These are phyloP conservation scores for Drosophila mauritiana DNA, from an alignment of 1,140 invertebrate species.

Conservation along the genomic window DNA sequence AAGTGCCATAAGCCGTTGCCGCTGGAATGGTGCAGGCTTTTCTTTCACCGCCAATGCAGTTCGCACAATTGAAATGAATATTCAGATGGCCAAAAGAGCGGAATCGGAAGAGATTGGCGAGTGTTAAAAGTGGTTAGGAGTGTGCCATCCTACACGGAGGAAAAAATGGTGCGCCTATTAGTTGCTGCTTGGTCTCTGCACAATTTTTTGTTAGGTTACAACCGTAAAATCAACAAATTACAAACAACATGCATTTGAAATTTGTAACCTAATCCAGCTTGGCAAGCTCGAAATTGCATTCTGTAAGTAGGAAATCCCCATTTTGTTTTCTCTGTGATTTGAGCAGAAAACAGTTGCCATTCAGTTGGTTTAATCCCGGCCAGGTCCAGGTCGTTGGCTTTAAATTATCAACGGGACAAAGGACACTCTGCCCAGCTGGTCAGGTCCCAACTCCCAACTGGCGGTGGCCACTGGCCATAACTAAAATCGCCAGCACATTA, in stretches of 20 bases:
- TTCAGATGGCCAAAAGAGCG: constrained; percentile 24
- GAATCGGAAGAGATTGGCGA: constrained; percentile 4
- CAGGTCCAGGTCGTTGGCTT: constrained; percentile 70
- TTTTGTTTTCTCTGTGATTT: constrained; percentile 41
- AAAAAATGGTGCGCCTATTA: not conserved
- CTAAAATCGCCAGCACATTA: constrained; percentile 52
- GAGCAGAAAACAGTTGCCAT: constrained; percentile 33
- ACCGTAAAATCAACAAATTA: not conserved
- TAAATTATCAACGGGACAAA: constrained; percentile 54
- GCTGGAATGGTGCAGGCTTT: constrained; percentile 16
- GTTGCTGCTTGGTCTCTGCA: too few species aligned
- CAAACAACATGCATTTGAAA: not conserved
- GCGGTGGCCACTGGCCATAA: constrained; percentile 36
- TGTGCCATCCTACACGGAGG: not conserved
- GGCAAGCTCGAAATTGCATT: not conserved
- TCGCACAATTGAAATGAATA: constrained; percentile 65
- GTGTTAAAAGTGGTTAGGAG: not conserved
- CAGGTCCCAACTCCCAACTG: constrained; percentile 34
- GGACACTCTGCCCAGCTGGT: constrained; percentile 37
- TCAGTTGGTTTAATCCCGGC: constrained; percentile 43
- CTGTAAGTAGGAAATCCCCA: constrained; percentile 15
- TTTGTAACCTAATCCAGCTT: not conserved
- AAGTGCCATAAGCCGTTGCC: constrained; percentile 40
- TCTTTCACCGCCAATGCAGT: constrained; percentile 28
- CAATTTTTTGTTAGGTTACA: not conserved